A percentile compares a stretch with the other conserved stretches of the same genome.
Evolutionary conservation across 2,888 invertebrate species (phyloP).

Genomic region (Eristalinus sepulchralis): DNA sequence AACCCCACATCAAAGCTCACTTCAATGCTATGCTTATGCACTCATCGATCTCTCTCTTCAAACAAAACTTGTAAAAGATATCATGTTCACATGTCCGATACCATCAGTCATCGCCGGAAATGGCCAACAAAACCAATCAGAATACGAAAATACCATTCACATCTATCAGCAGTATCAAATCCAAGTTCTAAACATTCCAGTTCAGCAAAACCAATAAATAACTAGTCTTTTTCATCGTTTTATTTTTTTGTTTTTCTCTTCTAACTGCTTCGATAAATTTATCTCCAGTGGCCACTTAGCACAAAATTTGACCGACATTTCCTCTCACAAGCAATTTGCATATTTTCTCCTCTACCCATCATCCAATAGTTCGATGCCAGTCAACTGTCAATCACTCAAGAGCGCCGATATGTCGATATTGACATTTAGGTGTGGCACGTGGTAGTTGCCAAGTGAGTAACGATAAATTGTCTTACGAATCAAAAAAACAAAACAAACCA

Average conservation of each 20-base stretch:
- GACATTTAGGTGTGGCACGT: slow-evolving; percentile 50
- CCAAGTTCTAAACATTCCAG: neutral
- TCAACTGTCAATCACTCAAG: slow-evolving; percentile 47
- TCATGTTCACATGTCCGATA: neutral
- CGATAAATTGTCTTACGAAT: neutral
- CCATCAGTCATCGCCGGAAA: neutral
- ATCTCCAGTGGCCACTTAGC: slow-evolving; percentile 15
- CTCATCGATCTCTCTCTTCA: neutral
- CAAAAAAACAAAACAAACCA: neutral
- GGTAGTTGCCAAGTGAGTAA: slow-evolving; percentile 23
- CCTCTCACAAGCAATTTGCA: slow-evolving; percentile 37
- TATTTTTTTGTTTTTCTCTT: neutral
- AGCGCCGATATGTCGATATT: slow-evolving; percentile 13
- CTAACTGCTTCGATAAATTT: slow-evolving; percentile 21
- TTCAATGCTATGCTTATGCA: neutral
- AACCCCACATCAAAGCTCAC: no score
- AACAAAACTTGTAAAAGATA: neutral
- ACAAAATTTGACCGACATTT: slow-evolving; percentile 49
- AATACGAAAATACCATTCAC: neutral
- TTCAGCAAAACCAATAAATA: slow-evolving; percentile 1
- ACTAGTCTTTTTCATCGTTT: slow-evolving; percentile 2
- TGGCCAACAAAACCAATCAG: neutral
- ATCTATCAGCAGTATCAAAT: neutral
- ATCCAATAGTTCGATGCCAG: slow-evolving; percentile 2
- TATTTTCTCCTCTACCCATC: slow-evolving; percentile 36